Evolutionary conservation across 37 sponge, comb jelly and placozoan species (phyloP), one percentile per base, ranked within the genome.

Genomic region (Ephydatia muelleri): DNA sequence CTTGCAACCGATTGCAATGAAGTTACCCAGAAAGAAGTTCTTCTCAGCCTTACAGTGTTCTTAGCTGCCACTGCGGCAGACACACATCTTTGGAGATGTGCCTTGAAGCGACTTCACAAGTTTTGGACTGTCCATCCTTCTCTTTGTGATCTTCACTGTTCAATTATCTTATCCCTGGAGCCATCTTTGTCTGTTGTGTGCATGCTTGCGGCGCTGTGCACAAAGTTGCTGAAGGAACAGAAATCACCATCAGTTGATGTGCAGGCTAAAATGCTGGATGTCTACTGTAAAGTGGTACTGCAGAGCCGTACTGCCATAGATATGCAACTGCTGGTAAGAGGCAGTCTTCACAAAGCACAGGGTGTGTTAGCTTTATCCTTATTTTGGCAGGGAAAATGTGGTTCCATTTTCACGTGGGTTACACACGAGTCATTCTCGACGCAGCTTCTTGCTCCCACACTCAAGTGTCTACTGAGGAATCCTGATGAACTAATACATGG

Each of bases 401-500:
- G n/a, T 26, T 68, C 75, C 5, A 32, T 94, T 22, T 88, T 94
- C 57, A 80, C 73, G 33, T 47, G 30, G 37, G 73, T 87, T 47
- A 81, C 76, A 57, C 91, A 90, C 34, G 70, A 38, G 1, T 67
- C 78, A 35, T 90, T 94, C 70, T 43, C 83, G 16, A 39, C 43
- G 1, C 25, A 40, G 11, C 67, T 94, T 23, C 40, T 90, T 0
- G 78, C 85, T 14, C 19, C 85, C 22, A 68, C 75, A 13, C 40
- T 80, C 16, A 94, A 94, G 40, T 79, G 83, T 31, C 82, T 94
- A 29, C 82, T 94, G 11, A 64, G 94, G 25, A 90, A 87, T 21
- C 91, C 94, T 22, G 94, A 94, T 67, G 91, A 90, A 30, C 69
- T 87, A 5, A 39, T 90, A 16, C 49, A 80, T 49, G 88, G 94